Evolutionary conservation across 2,113 vertebrate genomes (phyloP), one percentile per base, ranked within the genome.

Genomic region (Egretta garzetta): DNA sequence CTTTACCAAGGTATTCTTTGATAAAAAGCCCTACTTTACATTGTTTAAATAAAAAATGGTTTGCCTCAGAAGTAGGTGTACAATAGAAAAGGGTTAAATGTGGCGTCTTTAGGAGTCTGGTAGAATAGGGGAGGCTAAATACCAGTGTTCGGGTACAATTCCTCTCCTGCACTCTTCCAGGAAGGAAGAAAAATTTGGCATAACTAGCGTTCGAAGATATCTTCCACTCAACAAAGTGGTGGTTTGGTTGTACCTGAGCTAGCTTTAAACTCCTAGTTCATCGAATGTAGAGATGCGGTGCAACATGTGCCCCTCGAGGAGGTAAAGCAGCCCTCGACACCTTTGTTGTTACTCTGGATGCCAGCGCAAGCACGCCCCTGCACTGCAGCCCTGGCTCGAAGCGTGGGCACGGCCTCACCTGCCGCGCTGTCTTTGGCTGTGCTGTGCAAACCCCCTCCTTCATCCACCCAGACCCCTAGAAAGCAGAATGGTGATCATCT

Each of bases 291-390:
- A 27, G 50, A 9, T 56, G 49, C 14, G 53, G 0, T 63, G 79
- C 7, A 18, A 43, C 4, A 0, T 2, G 10, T 58, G 33, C 60
- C 11, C 2, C 12, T 47, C 0, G 1, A 71, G 72, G 45, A 56
- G 17, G 19, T 59, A 11, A 47, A 80, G 39, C 49, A 68, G 37
- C 63, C 58, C 14, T 32, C 3, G 3, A 5, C 15, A 3, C 39
- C 35, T 28, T 50, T 66, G 47, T 49, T 41, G 9, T n/a, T 50
- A 4, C 16, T 21, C 8, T 35, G 37, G 33, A 5, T 55, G 58
- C 30, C 43, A 19, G 4, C 2, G 4, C 41, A 30, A 22, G 41
- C 18, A 5, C 4, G 4, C 24, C 60, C 14, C 12, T 24, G 22
- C 16, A 0, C 71, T 60, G 23, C 32, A 9, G 28, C 26, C 28